phyloP scores from a whole-genome alignment of 2,888 invertebrate species.

The Phyto melanocephala region DNA sequence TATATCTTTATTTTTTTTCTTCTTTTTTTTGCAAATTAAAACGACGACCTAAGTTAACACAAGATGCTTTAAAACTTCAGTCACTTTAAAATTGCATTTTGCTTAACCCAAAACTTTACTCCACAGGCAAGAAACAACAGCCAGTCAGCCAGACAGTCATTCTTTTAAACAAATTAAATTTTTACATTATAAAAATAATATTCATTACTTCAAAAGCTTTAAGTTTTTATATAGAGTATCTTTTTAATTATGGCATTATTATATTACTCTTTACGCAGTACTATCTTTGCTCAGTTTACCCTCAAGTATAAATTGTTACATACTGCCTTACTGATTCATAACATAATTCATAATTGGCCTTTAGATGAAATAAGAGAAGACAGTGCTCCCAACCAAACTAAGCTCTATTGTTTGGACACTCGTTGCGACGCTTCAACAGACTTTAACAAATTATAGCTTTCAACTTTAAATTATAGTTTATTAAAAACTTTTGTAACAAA shows the following conservation, averaged over 20 bases:
- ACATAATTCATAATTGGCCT: slow-evolving; percentile 34
- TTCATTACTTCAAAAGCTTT: too few relatives aligned
- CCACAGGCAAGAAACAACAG: background rate
- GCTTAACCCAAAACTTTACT: slow-evolving; percentile 5
- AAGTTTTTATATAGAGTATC: background rate
- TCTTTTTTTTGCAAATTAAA: slow-evolving; percentile 31
- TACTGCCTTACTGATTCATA: background rate
- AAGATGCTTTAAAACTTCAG: slow-evolving; percentile 42
- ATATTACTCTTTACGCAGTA: too few relatives aligned
- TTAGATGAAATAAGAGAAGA: slow-evolving; percentile 22
- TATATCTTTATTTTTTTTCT: too few relatives aligned
- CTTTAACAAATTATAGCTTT: too few relatives aligned
- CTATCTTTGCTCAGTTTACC: background rate
- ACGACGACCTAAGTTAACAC: slow-evolving; percentile 4
- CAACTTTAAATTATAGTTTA: background rate
- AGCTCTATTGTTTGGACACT: slow-evolving; percentile 8
- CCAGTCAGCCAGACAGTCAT: background rate
- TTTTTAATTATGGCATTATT: slow-evolving; percentile 51
- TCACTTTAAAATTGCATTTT: slow-evolving; percentile 33
- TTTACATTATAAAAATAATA: background rate
- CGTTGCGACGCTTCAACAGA: too few relatives aligned
- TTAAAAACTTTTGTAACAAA: background rate
- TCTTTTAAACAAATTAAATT: background rate
- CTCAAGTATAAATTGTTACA: slow-evolving; percentile 30
- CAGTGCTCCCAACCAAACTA: background rate